phyloP scores from a whole-genome alignment of 1,140 invertebrate species.

The Drosophila novamexicana region DNA sequence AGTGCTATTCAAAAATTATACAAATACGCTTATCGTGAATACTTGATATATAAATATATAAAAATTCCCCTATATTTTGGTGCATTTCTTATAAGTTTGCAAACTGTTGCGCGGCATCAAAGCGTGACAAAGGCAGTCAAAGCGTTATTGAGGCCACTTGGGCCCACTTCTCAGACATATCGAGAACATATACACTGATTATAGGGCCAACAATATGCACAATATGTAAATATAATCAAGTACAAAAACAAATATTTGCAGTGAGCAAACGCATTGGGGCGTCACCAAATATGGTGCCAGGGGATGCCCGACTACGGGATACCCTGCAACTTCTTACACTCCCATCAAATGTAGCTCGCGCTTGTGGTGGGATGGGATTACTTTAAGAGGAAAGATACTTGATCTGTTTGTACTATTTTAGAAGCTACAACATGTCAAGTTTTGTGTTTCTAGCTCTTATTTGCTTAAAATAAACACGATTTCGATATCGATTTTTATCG shows the following conservation, averaged over 20 bases:
- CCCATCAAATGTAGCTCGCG: no score
- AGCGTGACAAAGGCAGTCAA: conserved; percentile 49
- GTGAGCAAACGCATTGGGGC: conserved; percentile 49
- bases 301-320: no score
- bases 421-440: no score
- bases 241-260: conserved; percentile 40
- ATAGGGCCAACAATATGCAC: conserved; percentile 10
- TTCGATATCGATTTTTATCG: no score
- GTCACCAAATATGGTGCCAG: conserved; percentile 8
- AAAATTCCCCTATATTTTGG: no score
- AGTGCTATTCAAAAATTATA: conserved; percentile 8
- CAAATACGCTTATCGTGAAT: conserved; percentile 14
- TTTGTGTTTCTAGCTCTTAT: no score
- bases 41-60: conserved; percentile 1
- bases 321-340: no score
- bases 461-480: no score
- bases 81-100: background rate
- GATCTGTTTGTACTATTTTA: no score
- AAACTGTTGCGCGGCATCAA: conserved; percentile 52
- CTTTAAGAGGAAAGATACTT: no score
- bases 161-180: conserved; percentile 29
- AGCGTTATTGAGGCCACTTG: conserved; percentile 61
- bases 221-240: conserved; percentile 26
- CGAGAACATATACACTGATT: conserved; percentile 2
- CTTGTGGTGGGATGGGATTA: no score